phyloP scores from a whole-genome alignment of 2,797 vertebrate genomes.

The Clangula hyemalis region DNA sequence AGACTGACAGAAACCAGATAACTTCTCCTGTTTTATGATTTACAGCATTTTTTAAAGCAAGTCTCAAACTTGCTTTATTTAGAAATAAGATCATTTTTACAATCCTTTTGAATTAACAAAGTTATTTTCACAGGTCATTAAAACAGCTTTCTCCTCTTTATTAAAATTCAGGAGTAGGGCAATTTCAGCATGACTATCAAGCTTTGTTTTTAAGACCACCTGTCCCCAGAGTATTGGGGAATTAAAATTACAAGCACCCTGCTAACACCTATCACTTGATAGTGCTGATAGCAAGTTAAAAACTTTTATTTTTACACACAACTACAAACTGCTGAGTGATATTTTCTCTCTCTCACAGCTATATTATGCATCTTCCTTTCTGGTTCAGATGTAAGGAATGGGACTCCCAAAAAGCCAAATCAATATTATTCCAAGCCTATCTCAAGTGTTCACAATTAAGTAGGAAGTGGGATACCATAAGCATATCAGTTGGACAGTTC shows the following conservation, averaged over 20 bases:
- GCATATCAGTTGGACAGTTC: neutral
- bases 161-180: neutral
- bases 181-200: neutral
- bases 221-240: neutral
- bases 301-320: neutral
- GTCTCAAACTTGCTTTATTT: neutral
- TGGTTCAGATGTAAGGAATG: neutral
- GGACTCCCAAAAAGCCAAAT: neutral
- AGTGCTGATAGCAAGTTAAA: neutral
- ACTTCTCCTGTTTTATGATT: neutral
- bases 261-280: neutral
- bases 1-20: neutral
- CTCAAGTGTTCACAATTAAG: neutral
- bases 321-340: neutral
- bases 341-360: neutral
- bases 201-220: neutral
- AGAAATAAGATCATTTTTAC: neutral
- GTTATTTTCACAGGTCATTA: neutral
- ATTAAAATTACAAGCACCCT: neutral
- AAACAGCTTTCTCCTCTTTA: neutral
- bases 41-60: neutral
- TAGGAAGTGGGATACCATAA: neutral
- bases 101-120: neutral
- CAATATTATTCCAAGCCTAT: rapidly evolving
- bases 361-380: neutral